Evolutionary conservation across 2,888 invertebrate species (phyloP).

Genomic region (Epistrophella euchroma): DNA sequence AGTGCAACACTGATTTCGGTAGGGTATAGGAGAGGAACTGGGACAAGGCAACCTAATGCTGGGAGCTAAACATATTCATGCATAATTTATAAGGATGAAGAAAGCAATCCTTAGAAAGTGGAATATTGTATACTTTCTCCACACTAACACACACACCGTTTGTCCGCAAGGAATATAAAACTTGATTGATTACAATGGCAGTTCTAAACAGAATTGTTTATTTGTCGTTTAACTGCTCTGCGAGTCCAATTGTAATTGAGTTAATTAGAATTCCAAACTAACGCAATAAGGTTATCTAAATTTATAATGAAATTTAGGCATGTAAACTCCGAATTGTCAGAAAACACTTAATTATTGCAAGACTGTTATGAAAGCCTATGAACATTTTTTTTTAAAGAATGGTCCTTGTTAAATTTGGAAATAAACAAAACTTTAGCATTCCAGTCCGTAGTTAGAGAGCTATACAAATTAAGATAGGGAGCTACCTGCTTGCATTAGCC

Average conservation of each 20-base stretch:
- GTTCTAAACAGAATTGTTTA: conserved; percentile 71
- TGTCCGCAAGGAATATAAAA: conserved; percentile 66
- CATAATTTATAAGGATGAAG: conserved; percentile 64
- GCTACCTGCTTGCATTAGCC: too few species aligned
- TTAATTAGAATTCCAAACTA: conserved; percentile 53
- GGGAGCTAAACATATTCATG: conserved; percentile 66
- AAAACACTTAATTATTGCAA: too few species aligned
- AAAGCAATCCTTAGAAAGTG: conserved; percentile 58
- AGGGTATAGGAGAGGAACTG: not conserved
- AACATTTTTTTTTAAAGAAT: too few species aligned
- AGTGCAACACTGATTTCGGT: conserved; percentile 5
- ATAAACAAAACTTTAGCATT: too few species aligned
- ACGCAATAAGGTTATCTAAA: not conserved
- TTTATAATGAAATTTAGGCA: conserved; percentile 7
- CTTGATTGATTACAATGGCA: conserved; percentile 71
- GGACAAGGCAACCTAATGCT: conserved; percentile 28
- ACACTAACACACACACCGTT: not conserved
- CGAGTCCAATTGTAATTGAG: conserved; percentile 65
- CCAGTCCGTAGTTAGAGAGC: too few species aligned
- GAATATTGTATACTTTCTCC: conserved; percentile 54
- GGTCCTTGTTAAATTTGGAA: too few species aligned
- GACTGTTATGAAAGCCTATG: too few species aligned
- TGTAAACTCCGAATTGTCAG: not conserved
- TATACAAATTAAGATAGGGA: too few species aligned
- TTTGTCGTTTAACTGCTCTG: conserved; percentile 64